phyloP scores from a whole-genome alignment of 2,113 vertebrate species.

The Marcusenius ussheri region DNA sequence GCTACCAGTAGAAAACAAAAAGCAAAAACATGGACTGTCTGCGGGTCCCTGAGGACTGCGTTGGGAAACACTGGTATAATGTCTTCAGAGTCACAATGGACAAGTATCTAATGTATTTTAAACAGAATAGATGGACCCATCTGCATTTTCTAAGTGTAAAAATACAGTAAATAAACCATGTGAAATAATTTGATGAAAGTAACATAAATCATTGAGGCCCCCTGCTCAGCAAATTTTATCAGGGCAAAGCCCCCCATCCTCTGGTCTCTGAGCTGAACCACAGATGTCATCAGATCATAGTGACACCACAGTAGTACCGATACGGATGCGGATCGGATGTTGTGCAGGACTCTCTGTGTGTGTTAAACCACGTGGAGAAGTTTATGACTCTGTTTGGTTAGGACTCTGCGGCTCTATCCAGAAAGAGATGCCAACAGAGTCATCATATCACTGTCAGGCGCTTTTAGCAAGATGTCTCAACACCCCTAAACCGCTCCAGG shows the following conservation, averaged over 20 bases:
- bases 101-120: background rate
- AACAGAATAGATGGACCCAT: background rate
- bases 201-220: background rate
- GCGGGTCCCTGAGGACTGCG: background rate
- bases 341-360: background rate
- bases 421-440: background rate
- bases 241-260: background rate
- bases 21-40: background rate
- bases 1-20: background rate
- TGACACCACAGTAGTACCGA: background rate
- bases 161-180: background rate
- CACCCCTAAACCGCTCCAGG: background rate
- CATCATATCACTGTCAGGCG: background rate
- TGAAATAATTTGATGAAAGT: background rate
- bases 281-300: background rate
- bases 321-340: background rate
- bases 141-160: background rate
- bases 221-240: background rate
- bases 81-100: background rate
- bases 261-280: background rate
- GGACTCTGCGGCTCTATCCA: background rate
- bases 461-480: background rate
- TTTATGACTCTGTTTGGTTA: background rate
- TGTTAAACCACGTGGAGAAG: background rate
- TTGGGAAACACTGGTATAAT: background rate